Conservation (phyloP, 2,113 vertebrate species). For the Tupaia tana region DNA sequence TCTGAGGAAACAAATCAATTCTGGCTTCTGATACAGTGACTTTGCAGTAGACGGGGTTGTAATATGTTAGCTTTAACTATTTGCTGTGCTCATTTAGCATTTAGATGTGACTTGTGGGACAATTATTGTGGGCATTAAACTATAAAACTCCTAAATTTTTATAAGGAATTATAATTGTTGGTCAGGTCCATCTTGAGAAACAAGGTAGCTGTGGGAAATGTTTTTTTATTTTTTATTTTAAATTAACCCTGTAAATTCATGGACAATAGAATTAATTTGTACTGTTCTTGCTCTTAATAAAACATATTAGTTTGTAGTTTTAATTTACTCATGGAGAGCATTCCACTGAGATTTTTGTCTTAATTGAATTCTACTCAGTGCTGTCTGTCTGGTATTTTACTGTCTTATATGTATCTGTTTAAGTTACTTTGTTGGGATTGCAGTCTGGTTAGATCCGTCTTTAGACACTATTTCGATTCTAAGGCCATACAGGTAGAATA, state of each 20-base stretch:
- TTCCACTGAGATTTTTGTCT: constrained; percentile 82
- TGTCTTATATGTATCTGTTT: constrained; percentile 81
- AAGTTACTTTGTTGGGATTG: constrained; percentile 86
- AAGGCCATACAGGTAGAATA: constrained; percentile 79
- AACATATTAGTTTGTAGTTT: constrained; percentile 81
- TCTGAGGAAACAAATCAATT: constrained; percentile 90
- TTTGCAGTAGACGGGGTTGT: constrained; percentile 89
- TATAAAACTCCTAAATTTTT: constrained; percentile 81
- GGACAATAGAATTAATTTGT: constrained; percentile 71
- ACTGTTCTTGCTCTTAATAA: constrained; percentile 77
- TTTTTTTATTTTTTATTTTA: constrained; percentile 59
- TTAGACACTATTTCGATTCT: constrained; percentile 80
- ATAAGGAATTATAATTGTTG: constrained; percentile 83
- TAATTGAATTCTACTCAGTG: constrained; percentile 84
- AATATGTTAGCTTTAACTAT: constrained; percentile 89
- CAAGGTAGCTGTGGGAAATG: constrained; percentile 82
- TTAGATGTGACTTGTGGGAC: constrained; percentile 75
- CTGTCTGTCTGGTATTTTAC: constrained; percentile 83
- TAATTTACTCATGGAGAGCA: constrained; percentile 82
- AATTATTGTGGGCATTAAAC: constrained; percentile 75
- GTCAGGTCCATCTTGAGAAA: constrained; percentile 80
- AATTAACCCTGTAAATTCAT: constrained; percentile 83
- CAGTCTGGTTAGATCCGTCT: constrained; percentile 84
- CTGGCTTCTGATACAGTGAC: constrained; percentile 89
- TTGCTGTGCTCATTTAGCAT: constrained; percentile 83